These are phyloP conservation scores for Gorsachius goisagi DNA, from an alignment of 2,113 vertebrate species.

Conservation along the genomic window DNA sequence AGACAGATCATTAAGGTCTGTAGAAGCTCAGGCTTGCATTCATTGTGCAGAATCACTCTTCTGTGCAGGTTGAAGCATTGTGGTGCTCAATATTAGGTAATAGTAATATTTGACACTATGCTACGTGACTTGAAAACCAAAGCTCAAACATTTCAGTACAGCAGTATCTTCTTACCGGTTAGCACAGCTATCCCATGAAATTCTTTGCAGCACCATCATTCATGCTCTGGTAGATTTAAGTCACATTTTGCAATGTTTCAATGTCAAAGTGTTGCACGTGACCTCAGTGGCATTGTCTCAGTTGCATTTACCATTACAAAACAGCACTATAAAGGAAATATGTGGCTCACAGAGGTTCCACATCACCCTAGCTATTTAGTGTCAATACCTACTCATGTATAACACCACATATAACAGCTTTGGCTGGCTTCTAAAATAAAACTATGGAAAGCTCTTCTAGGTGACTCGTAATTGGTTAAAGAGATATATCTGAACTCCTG, in stretches of 20 bases:
- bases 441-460: not conserved
- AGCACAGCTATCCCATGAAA: not conserved
- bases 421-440: not conserved
- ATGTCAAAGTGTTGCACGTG: fast-evolving
- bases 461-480: not conserved
- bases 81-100: not conserved
- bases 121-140: not conserved
- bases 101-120: not conserved
- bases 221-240: not conserved
- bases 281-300: not conserved
- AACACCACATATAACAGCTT: not conserved
- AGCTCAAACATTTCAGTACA: not conserved
- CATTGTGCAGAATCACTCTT: not conserved
- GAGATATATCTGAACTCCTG: not conserved
- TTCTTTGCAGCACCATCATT: not conserved
- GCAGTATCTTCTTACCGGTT: not conserved
- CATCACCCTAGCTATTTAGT: not conserved
- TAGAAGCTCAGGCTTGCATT: not conserved
- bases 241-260: not conserved
- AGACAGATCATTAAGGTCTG: not conserved
- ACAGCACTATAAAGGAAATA: not conserved
- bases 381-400: not conserved
- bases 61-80: not conserved
- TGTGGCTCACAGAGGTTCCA: not conserved
- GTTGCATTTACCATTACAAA: not conserved